phyloP scores from a whole-genome alignment of 2,888 invertebrate species.

The Calameuta pallipes region DNA sequence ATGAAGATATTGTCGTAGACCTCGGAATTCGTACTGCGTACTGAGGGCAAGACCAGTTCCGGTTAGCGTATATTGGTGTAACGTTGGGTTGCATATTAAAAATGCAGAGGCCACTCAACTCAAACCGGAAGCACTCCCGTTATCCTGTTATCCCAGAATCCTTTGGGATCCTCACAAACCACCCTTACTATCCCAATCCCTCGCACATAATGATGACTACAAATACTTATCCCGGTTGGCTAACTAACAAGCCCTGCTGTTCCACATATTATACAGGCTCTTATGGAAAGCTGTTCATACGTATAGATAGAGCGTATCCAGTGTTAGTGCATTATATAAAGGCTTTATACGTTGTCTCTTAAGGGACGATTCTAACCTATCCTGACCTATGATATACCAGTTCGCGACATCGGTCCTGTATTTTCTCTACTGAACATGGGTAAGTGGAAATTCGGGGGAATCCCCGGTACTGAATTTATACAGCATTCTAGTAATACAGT shows the following conservation, averaged over 20 bases:
- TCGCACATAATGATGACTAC: slow-evolving; percentile 11
- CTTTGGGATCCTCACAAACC: neutral
- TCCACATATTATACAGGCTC: neutral
- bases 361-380: neutral
- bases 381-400: neutral
- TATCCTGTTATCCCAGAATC: slow-evolving; percentile 8
- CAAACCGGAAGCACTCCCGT: slow-evolving; percentile 53
- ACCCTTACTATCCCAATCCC: neutral
- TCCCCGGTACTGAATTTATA: neutral
- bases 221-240: slow-evolving; percentile 13
- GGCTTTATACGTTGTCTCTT: neutral
- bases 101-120: slow-evolving; percentile 59
- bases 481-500: neutral
- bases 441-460: neutral
- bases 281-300: neutral
- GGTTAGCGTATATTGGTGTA: neutral
- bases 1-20: neutral
- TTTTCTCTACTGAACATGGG: neutral
- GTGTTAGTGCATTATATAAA: neutral
- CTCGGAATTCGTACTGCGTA: neutral
- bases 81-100: slow-evolving; percentile 41
- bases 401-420: neutral
- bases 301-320: neutral
- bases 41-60: neutral
- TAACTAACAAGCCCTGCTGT: slow-evolving; percentile 6